These are phyloP conservation scores for Diacarnus erythraeanus DNA, from an alignment of 37 sponge, comb jelly and placozoan species.

Conservation along the genomic window DNA sequence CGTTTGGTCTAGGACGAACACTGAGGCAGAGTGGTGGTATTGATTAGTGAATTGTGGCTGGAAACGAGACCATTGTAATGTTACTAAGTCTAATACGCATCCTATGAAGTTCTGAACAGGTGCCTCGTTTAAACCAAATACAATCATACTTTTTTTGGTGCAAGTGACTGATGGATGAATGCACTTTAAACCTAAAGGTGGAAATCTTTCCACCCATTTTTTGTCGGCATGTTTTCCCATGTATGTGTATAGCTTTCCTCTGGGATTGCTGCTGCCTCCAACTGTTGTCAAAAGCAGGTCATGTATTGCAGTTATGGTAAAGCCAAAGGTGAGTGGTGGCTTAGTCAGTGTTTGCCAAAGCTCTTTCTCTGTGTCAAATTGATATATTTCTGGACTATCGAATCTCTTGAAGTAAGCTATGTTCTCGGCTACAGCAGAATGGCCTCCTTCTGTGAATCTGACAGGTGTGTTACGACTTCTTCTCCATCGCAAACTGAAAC, in stretches of 20 bases:
- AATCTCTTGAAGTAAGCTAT: not conserved
- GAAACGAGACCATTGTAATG: not conserved
- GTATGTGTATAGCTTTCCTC: not conserved
- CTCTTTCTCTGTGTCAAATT: not conserved
- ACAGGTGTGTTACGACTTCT: not conserved
- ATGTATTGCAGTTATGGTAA: not conserved
- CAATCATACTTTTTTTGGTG: not conserved
- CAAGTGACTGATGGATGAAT: not conserved
- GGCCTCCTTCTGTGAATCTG: not conserved
- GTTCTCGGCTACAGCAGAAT: not conserved
- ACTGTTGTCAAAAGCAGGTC: not conserved
- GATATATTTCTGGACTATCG: not conserved
- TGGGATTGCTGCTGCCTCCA: too few relatives aligned
- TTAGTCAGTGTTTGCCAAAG: not conserved
- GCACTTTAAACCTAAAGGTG: too few relatives aligned
- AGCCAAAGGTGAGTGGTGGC: not conserved
- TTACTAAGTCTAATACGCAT: not conserved
- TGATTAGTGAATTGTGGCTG: not conserved
- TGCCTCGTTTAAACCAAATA: too few relatives aligned
- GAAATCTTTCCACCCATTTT: not conserved
- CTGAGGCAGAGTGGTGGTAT: not conserved
- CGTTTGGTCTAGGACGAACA: not conserved
- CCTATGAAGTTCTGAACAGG: not conserved
- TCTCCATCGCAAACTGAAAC: slow-evolving; percentile 3
- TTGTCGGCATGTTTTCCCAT: not conserved